Evolutionary conservation across 2,797 vertebrate genomes (phyloP).

Genomic region (Rachycentron canadum): DNA sequence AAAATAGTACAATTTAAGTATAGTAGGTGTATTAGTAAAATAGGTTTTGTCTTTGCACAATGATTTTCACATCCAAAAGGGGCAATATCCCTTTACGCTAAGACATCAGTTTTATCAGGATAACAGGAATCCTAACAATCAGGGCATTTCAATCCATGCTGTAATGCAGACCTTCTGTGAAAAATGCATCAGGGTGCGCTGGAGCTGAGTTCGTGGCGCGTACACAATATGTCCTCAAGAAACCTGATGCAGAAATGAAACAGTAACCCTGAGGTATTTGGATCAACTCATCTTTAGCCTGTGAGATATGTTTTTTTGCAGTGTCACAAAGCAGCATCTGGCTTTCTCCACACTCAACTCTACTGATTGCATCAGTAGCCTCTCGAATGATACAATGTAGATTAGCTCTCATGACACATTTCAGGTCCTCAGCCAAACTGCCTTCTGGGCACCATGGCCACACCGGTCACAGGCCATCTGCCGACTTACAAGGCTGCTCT

Average conservation of each 20-base stretch:
- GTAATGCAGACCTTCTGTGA: constrained; percentile 42
- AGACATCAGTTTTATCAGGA: constrained; percentile 23
- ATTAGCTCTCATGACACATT: constrained; percentile 55
- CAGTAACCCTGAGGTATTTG: constrained; percentile 32
- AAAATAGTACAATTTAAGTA: constrained; percentile 2
- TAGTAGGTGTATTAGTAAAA: not conserved
- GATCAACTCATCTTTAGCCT: constrained; percentile 28
- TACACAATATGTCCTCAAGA: constrained; percentile 36
- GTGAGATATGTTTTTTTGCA: constrained; percentile 36
- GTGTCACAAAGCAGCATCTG: constrained; percentile 27
- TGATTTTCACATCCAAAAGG: constrained; percentile 30
- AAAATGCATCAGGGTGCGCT: constrained; percentile 7
- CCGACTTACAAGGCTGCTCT: constrained; percentile 24
- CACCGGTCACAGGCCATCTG: constrained; percentile 54
- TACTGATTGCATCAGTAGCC: constrained; percentile 9
- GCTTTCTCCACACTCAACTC: constrained; percentile 27
- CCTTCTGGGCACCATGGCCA: constrained; percentile 32
- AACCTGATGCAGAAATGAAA: constrained; percentile 40
- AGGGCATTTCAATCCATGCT: constrained; percentile 7
- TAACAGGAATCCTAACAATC: constrained; percentile 17
- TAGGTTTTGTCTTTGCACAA: constrained; percentile 36
- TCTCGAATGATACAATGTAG: constrained; percentile 44
- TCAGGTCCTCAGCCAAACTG: constrained; percentile 48
- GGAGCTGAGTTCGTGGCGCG: constrained; percentile 22
- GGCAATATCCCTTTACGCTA: constrained; percentile 21